Percentiles rank a stretch among this genome's conserved stretches.
These are phyloP conservation scores for Tipula unca DNA, from an alignment of 2,888 invertebrate species.

Conservation along the genomic window DNA sequence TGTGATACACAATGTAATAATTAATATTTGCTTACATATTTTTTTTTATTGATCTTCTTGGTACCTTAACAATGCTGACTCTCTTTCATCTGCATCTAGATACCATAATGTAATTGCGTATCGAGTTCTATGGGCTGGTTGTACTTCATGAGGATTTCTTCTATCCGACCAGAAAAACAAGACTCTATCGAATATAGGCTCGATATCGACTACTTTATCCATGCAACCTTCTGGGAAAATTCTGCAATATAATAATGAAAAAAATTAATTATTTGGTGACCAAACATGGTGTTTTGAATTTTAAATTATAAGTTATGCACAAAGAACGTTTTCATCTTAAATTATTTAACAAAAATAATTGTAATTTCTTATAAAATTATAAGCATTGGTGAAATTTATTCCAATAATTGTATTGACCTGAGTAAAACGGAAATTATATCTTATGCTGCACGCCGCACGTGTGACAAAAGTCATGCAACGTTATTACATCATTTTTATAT, in stretches of 20 bases:
- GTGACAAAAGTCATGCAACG: neutral
- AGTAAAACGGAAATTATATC: neutral
- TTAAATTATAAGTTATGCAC: too few species aligned
- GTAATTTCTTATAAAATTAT: too few species aligned
- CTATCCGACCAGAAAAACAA: conserved; percentile 97
- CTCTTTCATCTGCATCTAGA: conserved; percentile 75
- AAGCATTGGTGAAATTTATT: too few species aligned
- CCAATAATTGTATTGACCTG: neutral
- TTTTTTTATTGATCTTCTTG: neutral
- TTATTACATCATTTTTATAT: too few species aligned
- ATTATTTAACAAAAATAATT: too few species aligned
- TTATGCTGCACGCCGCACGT: neutral
- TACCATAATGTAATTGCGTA: conserved; percentile 92
- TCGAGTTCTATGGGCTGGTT: conserved; percentile 80
- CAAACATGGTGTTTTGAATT: too few species aligned
- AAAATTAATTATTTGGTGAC: too few species aligned
- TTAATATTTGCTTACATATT: neutral
- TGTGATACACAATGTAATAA: neutral
- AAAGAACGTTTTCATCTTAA: too few species aligned
- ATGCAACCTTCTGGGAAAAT: conserved; percentile 74
- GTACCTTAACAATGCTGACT: conserved; percentile 48
- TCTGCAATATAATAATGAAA: conserved; percentile 34
- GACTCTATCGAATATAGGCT: conserved; percentile 86
- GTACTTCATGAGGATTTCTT: conserved; percentile 94
- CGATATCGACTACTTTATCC: conserved; percentile 69